Evolutionary conservation across 1,140 invertebrate genomes (phyloP), one percentile per base, ranked within the genome.

Genomic region (Latrodectus geometricus): DNA sequence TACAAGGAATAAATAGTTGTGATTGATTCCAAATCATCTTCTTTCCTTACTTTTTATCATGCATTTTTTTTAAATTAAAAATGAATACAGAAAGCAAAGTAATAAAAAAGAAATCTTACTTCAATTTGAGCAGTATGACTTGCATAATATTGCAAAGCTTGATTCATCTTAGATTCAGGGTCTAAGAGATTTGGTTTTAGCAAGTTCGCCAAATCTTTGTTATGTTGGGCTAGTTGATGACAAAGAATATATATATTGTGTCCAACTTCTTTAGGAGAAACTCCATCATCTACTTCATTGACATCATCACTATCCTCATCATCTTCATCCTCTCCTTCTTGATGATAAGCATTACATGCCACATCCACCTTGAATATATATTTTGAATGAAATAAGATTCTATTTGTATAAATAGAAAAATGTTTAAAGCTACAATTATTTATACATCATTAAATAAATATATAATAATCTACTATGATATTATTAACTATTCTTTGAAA

Each of bases 221-320:
- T 99, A 91, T 99, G 98, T 85, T 97, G 96, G 1, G 97, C 96
- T 88, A 99, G 91, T 93, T 99, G 97, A 92, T 99, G 98, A 89
- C 98, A 99, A 65, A 99, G 93, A 90, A 99, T 99, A 90, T 99
- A 99, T 90, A 99, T 98, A 91, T 99, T 99, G 91, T 99, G 98
- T 0, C 98, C 98, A 52, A 99, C 95, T 91, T 97, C 96, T 91
- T 96, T 96, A 0, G 96, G 96, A 50, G 96, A 96, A 8, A 97
- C 96, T 21, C 94, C 95, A 89, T 95, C 91, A 66, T 90, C 90
- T 23, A 90, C 90, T 85, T 90, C 90, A 54, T 88, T 88, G 50
- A 90, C 90, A 65, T 90, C 89, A 69, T 90, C 90, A 52, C 88
- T 87, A 11, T 87, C 86, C 88, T 96, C 95, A 76, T 95, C 94